Percentiles rank a stretch among this genome's conserved stretches.
These are phyloP conservation scores for Sclerurus mexicanus DNA, from an alignment of 2,113 vertebrate genomes.

Conservation along the genomic window DNA sequence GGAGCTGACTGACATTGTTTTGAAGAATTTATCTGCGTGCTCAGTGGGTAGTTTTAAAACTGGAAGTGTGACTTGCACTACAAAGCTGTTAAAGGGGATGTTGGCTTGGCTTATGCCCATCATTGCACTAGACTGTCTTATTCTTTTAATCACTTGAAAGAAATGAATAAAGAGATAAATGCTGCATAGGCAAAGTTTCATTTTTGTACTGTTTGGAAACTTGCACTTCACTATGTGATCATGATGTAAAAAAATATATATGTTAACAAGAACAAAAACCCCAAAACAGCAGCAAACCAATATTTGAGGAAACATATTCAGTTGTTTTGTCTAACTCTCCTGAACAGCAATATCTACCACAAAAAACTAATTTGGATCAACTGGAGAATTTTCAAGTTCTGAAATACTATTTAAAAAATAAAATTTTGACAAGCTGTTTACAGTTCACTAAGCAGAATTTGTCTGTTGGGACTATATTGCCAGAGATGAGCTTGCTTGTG, in stretches of 20 bases:
- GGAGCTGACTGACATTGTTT: neutral
- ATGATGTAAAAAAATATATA: neutral
- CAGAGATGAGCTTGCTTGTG: neutral
- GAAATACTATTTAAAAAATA: neutral
- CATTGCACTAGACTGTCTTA: neutral
- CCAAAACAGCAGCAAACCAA: neutral
- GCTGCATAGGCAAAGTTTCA: neutral
- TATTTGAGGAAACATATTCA: neutral
- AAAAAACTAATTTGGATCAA: neutral
- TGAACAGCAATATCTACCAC: neutral
- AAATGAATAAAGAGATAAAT: neutral
- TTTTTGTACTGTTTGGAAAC: neutral
- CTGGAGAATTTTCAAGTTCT: neutral
- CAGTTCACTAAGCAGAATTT: neutral
- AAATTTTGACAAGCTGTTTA: neutral
- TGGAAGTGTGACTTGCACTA: neutral
- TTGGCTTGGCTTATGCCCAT: neutral
- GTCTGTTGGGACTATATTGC: neutral
- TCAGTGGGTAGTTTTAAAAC: neutral
- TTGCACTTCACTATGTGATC: neutral
- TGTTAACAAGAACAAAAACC: neutral
- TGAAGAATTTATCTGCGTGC: neutral
- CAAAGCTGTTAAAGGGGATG: neutral
- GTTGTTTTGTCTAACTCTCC: neutral
- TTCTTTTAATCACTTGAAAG: neutral